phyloP scores from a whole-genome alignment of 2,113 vertebrate species.

The Setophaga coronata region DNA sequence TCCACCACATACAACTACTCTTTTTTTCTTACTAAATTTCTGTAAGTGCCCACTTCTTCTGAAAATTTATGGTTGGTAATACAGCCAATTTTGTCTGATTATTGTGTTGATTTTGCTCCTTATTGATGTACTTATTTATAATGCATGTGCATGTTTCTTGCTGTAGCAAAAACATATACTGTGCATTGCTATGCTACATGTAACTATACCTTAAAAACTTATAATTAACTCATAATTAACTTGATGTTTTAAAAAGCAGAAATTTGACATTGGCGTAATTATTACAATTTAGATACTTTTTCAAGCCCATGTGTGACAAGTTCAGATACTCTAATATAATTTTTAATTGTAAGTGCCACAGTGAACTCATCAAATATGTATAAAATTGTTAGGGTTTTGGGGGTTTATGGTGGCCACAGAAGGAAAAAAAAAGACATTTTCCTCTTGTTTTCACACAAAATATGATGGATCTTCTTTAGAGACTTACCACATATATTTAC shows the following conservation, averaged over 20 bases:
- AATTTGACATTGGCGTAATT: neutral
- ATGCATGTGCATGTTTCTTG: neutral
- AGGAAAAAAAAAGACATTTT: neutral
- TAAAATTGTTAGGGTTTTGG: neutral
- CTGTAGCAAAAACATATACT: neutral
- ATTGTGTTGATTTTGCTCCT: neutral
- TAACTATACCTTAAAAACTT: neutral
- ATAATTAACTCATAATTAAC: neutral
- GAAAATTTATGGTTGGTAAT: neutral
- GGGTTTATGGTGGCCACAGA: neutral
- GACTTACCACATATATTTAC: neutral
- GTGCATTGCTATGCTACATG: neutral
- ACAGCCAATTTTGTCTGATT: neutral
- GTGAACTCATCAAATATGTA: neutral
- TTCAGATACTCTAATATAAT: accelerated
- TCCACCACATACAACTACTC: neutral
- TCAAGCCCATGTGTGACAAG: neutral
- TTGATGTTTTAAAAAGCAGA: neutral
- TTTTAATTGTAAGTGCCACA: neutral
- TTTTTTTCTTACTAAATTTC: neutral
- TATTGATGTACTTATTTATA: neutral
- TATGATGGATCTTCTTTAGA: neutral
- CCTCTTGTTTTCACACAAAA: neutral
- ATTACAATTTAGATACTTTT: neutral
- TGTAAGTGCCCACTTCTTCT: neutral